Evolutionary conservation across 2,113 vertebrate genomes (phyloP).

Genomic region (Serilophus lunatus): DNA sequence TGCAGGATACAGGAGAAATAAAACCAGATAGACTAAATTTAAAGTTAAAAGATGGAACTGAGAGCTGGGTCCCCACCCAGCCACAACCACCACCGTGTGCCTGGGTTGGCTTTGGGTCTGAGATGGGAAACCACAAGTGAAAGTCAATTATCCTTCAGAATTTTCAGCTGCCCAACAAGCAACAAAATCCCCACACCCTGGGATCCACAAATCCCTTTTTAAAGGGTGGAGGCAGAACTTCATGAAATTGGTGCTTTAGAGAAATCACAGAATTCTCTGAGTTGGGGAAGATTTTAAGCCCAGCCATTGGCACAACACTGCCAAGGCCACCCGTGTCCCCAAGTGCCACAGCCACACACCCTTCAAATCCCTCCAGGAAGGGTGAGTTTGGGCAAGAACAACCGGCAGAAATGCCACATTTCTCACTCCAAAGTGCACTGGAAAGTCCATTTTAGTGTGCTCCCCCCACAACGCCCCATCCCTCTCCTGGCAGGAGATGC

Average conservation of each 20-base stretch:
- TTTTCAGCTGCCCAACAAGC: rapidly evolving
- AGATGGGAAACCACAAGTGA: not conserved
- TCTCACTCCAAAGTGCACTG: not conserved
- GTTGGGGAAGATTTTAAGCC: not conserved
- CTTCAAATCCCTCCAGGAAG: rapidly evolving
- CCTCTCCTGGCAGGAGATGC: not conserved
- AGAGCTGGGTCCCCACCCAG: rapidly evolving
- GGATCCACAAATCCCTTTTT: not conserved
- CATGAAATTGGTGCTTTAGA: rapidly evolving
- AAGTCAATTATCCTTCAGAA: not conserved
- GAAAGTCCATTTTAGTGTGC: not conserved
- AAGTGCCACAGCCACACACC: not conserved
- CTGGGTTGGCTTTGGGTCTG: not conserved
- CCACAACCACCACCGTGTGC: not conserved
- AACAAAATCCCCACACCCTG: rapidly evolving
- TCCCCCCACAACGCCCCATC: rapidly evolving
- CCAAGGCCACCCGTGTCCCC: not conserved
- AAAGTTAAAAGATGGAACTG: not conserved
- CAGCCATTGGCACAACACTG: rapidly evolving
- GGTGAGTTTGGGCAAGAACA: not conserved
- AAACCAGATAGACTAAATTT: not conserved
- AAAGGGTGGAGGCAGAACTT: not conserved
- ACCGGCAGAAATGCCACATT: rapidly evolving
- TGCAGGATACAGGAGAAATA: not conserved
- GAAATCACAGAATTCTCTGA: rapidly evolving